Base-by-base conservation (phyloP, 2,888 invertebrate species). In the Unio delphinus region DNA sequence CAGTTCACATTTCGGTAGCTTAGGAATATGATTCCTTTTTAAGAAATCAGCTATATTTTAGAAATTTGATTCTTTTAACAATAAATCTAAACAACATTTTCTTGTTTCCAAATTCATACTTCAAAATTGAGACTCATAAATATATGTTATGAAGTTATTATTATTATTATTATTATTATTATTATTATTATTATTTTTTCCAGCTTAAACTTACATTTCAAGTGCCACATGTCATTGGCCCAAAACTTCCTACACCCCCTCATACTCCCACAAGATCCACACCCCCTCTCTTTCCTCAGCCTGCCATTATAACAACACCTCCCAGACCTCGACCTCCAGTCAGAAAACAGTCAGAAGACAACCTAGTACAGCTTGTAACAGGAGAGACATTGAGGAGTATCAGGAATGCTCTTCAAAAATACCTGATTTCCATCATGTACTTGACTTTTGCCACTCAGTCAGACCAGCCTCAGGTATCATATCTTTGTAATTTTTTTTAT, bases 191-290 rank as follows among this genome's bases (percentile, higher is more conserved):
- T 60, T 55, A 62, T 68, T 68, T 60, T 45, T 72, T 74, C 55
- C 65, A 78, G 74, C 76, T 80, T 18, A 80, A 81, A 62, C 69
- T 86, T 30, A 85, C 86, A 11, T 82, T 86, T 68, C 84, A 85
- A 76, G 80, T 80, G 15, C 86, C 86, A 18, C 79, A 80, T 65
- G 85, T 86, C 15, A 79, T 86, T 56, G 85, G 86, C 15, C 84
- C 86, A n/a, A 83, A 83, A 61, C 75, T 78, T 57, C 70, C 81
- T 8, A 71, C 76, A 17, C 71, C 78, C 3, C 74, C 78, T 55
- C 65, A 76, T 30, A 71, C 80, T 26, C 74, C 77, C 15, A 80
- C 77, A 11, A 67, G 70, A 11, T 71, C 65, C 55, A 75, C 74
- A 55, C 73, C 76, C 20, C 75, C 76, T 28, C 64, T 68, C 30